Evolutionary conservation across 2,797 vertebrate species (phyloP), one percentile per base, ranked within the genome.

Genomic region (Pristis pectinata): DNA sequence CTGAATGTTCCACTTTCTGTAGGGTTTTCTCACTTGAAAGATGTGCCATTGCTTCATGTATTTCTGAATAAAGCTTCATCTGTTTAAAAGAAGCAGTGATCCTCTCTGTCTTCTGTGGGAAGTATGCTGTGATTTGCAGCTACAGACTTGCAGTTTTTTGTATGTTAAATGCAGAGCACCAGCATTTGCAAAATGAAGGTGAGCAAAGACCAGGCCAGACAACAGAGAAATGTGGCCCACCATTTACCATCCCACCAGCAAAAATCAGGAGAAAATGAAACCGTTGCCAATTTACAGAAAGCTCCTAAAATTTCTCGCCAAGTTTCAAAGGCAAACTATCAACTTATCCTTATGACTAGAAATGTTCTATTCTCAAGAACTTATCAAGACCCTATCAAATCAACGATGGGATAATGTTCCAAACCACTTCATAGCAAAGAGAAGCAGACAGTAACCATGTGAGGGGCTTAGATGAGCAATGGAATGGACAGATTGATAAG

Each of bases 1-100:
- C 41, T 94, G 67, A 70, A 94, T 94, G 92, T 94, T 94, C 70
- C 92, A 74, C 30, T 94, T 94, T 27, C 92, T 74, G 41, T 94
- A 94, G 92, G 41, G 41, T 74, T 94, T 72, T 76, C 41, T 72
- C 41, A 76, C 11, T 76, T 72, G 27, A 49, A 94, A 94, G 1
- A 44, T 94, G 92, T 94, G 70, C 67, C 70, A 56, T 56, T 94
- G 70, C 92, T 94, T 94, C 92, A 72, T 94, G 70, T 94, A 70
- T 76, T 76, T 72, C 70, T 94, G 67, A 94, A 94, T 94, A 76
- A 94, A 94, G 70, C 30, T 74, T 70, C 27, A 11, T 94, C 92
- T 94, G 70, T 74, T 94, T 76, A 94, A 94, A 94, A 74, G 92
- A 74, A 53, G 92, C 27, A 27, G 11, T 56, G 41, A 15, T 74